Base-by-base conservation (phyloP, 2,797 vertebrate genomes). In the Syngnathus acus region DNA sequence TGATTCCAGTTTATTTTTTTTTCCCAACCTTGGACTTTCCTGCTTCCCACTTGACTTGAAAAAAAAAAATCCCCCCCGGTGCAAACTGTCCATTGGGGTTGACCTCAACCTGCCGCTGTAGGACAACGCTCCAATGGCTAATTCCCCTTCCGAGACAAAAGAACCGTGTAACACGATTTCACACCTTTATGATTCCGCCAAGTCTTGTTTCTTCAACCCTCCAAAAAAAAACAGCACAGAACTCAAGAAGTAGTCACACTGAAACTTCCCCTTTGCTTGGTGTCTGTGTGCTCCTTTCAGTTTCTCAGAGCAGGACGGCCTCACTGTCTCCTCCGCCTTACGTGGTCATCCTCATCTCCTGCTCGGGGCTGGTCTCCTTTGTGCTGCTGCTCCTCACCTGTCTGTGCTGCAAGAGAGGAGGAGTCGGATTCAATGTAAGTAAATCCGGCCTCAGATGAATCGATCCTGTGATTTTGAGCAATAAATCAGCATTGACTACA, bases 361-460 rank as follows among this genome's bases (percentile, higher is more conserved):
- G 94, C 85, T 96, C 94, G 0, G 94, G 94, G 69, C 91, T 97
- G 23, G 88, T 97, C 81, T 95, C 94, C 73, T 95, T 96, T 82
- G 91, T 97, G 81, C 93, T 97, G 72, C 90, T 97, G 77, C 93
- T 97, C 77, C 92, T 97, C 84, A 94, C 95, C 90, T 97, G 95
- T 78, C 90, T 96, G 75, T 97, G 95, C 89, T 97, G 95, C 84
- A 95, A 96, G 86, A 91, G 91, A 73, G 94, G 93, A 62, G 92
- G 93, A 84, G 94, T 97, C 65, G 94, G 94, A 75, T 97, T 97
- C 89, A 96, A 96, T 91, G 95, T 97, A 89, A 95, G 93, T 88
- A 32, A 32, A 32, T 32, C 32, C 32, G 32, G 32, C 32, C 32
- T 32, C 32, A 32, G 4, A 32, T 32, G 32, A 32, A 4, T 32